Conservation (phyloP, 2,113 vertebrate genomes). For the Zootoca vivipara region DNA sequence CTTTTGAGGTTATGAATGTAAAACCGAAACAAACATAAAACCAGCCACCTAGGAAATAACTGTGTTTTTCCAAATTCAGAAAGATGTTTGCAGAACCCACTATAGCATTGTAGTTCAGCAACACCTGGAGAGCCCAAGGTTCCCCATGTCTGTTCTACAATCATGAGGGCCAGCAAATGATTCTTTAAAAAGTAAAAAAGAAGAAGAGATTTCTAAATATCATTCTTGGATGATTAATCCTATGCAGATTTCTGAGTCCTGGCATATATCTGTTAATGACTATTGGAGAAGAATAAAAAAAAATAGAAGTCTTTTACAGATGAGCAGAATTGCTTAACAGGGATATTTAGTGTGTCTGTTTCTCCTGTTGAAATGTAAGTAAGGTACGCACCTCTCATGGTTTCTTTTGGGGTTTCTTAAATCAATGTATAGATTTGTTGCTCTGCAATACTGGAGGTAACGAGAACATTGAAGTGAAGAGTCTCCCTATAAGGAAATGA, state of each 20-base stretch:
- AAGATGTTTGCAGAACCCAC: too few relatives aligned
- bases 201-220: background rate
- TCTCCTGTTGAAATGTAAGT: background rate
- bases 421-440: conserved; percentile 90
- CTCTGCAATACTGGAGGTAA: conserved; percentile 89
- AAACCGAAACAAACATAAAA: background rate
- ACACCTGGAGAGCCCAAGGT: too few relatives aligned
- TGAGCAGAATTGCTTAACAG: background rate
- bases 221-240: background rate
- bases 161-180: background rate
- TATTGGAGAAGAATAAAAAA: background rate
- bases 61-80: too few relatives aligned
- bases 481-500: conserved; percentile 79
- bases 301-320: background rate
- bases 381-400: conserved; percentile 86
- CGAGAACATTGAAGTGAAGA: conserved; percentile 88
- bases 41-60: too few relatives aligned
- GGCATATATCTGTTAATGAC: background rate
- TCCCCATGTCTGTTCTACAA: background rate
- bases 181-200: background rate
- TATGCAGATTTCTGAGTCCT: background rate
- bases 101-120: too few relatives aligned
- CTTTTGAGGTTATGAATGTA: background rate
- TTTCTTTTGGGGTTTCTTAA: conserved; percentile 85
- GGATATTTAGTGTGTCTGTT: conserved; percentile 8